Evolutionary conservation across 2,797 vertebrate genomes (phyloP), one percentile per base, ranked within the genome.

Genomic region (Sorex maritimensis): DNA sequence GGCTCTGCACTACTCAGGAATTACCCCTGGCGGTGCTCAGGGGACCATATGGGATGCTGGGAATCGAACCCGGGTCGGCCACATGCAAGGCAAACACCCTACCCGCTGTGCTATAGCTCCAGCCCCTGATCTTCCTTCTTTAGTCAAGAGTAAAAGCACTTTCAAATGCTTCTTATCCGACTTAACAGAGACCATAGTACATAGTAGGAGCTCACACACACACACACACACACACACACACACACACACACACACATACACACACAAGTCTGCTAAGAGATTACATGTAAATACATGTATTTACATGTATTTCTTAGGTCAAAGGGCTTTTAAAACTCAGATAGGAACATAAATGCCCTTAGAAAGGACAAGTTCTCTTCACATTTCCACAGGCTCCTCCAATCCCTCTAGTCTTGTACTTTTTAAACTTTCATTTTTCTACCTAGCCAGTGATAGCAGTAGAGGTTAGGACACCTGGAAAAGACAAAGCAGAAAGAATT

Each of bases 71-170:
- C 34, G 34, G 34, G 34, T 34, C 34, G 34, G 34, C 34, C 34
- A 34, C 34, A 34, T 34, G 34, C 34, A 34, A 34, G 34, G 34
- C 34, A 34, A 34, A 34, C 34, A 34, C 34, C 34, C 34, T 34
- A 34, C 34, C 34, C 34, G 34, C 34, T 34, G 34, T 34, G 34
- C 34, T 34, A 34, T 34, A 34, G 34, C 34, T 34, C 34, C 34
- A 34, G 34, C 34, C 34, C 34, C 34, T 34, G 34, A n/a, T 83
- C 49, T 92, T 73, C 34, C 52, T 81, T 74, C 71, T 78, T 83
- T 11, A 73, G 88, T 69, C 63, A 93, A 80, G 46, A 91, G 19
- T 58, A 84, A 85, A 92, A 83, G 30, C 19, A 74, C 65, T 92
- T 87, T 41, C 19, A 83, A 88, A 58, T 58, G 55, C 21, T 58